Percentiles rank a stretch among this genome's conserved stretches.
Evolutionary conservation across 2,888 invertebrate genomes (phyloP).

Genomic region (Scaptomyza reducta): DNA sequence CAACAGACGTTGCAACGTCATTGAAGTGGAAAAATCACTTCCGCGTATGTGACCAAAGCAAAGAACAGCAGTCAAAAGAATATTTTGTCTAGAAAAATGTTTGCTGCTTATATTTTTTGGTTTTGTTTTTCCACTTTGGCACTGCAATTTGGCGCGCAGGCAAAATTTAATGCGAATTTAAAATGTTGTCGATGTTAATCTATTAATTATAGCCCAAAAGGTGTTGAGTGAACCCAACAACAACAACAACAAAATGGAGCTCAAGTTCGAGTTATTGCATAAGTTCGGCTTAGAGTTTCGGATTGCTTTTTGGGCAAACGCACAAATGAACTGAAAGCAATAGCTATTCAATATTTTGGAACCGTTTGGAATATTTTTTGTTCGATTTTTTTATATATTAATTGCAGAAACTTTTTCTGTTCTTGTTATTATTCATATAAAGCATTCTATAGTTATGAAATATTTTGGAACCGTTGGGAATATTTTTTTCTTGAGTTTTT

Average conservation of each 20-base stretch:
- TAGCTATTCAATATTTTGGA: too few relatives aligned
- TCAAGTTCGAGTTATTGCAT: background rate
- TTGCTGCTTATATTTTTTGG: conserved; percentile 41
- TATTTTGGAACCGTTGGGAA: too few relatives aligned
- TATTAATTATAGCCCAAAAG: conserved; percentile 78
- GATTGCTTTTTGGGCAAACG: too few relatives aligned
- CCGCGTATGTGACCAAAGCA: conserved; percentile 79
- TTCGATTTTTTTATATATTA: too few relatives aligned
- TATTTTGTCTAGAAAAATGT: conserved; percentile 33
- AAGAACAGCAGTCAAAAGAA: conserved; percentile 64
- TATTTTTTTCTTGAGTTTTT: too few relatives aligned
- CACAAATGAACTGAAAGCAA: too few relatives aligned
- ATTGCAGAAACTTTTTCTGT: too few relatives aligned
- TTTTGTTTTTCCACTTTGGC: conserved; percentile 65
- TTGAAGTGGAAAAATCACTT: conserved; percentile 78
- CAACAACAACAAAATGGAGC: background rate
- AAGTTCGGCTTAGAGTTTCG: background rate
- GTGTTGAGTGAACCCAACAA: conserved; percentile 57
- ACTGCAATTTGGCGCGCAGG: conserved; percentile 74
- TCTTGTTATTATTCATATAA: background rate
- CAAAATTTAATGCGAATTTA: conserved; percentile 75
- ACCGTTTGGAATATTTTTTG: too few relatives aligned
- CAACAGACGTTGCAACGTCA: conserved; percentile 60
- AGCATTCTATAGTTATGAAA: too few relatives aligned
- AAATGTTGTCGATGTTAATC: conserved; percentile 80